Evolutionary conservation across 30 jellyfish, hydroid and myxozoan genomes (phyloP).

Genomic region (Pelagia noctiluca): DNA sequence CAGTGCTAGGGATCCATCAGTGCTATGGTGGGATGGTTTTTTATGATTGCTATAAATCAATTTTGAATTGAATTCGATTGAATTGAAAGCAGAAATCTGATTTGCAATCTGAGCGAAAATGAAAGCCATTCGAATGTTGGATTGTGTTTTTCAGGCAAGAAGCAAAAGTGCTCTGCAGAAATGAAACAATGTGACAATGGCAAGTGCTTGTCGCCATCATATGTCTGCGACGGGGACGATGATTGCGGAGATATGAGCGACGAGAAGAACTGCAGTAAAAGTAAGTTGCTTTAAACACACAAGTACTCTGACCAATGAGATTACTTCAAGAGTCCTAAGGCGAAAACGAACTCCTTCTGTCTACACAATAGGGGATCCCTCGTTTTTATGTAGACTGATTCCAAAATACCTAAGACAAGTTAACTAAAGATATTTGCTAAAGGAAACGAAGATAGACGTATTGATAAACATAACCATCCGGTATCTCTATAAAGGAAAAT

Average conservation of each 20-base stretch:
- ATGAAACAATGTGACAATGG: slow-evolving; percentile 56
- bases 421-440: no score
- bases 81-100: neutral
- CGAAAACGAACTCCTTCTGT: no score
- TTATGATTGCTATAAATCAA: neutral
- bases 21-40: no score
- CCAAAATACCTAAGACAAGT: no score
- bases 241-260: slow-evolving; percentile 75
- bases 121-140: neutral
- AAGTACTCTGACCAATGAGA: no score
- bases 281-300: slow-evolving; percentile 31
- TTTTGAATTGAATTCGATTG: neutral
- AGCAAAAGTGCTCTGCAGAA: slow-evolving; percentile 35
- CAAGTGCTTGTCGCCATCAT: slow-evolving; percentile 44
- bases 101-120: neutral
- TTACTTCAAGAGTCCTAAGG: no score
- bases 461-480: no score
- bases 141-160: slow-evolving; percentile 20
- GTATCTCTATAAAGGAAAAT: no score
- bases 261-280: slow-evolving; percentile 64
- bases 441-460: no score
- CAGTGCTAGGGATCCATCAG: no score
- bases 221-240: slow-evolving; percentile 65
- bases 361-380: no score
- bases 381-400: no score